Base-by-base conservation (phyloP, 1,140 invertebrate genomes). In the Tetramorium parvispinum region DNA sequence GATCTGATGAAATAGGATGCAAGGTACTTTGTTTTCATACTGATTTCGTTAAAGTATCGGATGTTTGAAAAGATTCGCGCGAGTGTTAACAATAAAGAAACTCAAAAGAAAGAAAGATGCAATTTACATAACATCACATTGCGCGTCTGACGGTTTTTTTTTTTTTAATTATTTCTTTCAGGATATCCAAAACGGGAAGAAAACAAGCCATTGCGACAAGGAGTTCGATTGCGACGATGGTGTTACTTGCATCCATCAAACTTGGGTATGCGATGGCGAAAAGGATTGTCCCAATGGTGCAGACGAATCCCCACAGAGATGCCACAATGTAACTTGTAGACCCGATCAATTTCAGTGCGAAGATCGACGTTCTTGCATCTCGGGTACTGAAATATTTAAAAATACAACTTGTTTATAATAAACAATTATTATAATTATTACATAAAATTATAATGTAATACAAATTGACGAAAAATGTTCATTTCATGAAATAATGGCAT, bases 211-310 rank as follows among this genome's bases (percentile, higher is more conserved):
- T 96, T 97, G 85, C 97, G 97, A 94, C 96, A 6, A 96, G 95
- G 98, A 99, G 91, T 99, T 98, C 93, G 96, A 98, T 87, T 99
- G 98, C 94, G 97, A 96, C 10, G 98, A 98, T 94, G 96, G 96
- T 51, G 95, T 98, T 63, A 98, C 98, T 43, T 99, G 98, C 94
- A 97, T 99, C 49, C 97, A 98, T 91, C 96, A 96, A 76, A 97
- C 96, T 24, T 98, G 98, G 97, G 95, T 98, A 0, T 99, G 98
- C 93, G 98, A 99, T 92, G 98, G 98, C 0, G 97, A 98, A 89
- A 96, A 96, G 8, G 98, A 98, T 93, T 98, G 98, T 92, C 96
- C 97, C 0, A 97, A 98, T 91, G 98, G 97, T 13, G 96, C 96
- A 0, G 98, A 99, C 91, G 98, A 99, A 93, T 96, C 96, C 0